A percentile compares a stretch with the other conserved stretches of the same genome.
phyloP scores from a whole-genome alignment of 2,797 vertebrate species.

The Rhinatrema bivittatum region DNA sequence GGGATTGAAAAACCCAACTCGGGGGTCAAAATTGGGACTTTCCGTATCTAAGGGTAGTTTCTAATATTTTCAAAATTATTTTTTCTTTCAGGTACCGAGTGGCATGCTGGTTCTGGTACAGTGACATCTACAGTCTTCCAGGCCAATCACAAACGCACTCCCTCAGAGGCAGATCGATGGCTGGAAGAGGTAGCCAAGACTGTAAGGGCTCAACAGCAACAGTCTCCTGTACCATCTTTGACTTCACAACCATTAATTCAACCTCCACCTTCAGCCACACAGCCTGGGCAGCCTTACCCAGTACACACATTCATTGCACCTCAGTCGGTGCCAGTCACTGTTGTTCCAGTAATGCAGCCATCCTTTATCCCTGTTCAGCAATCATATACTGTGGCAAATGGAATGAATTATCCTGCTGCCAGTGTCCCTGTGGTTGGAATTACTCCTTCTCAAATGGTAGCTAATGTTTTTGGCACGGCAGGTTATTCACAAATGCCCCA shows the following conservation, averaged over 20 bases:
- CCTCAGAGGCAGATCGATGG: constrained; percentile 95
- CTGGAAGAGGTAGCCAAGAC: constrained; percentile 92
- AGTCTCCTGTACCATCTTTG: constrained; percentile 30
- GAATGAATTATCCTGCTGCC: constrained; percentile 74
- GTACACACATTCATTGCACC: constrained; percentile 65
- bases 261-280: constrained; percentile 46
- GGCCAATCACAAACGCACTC: constrained; percentile 79
- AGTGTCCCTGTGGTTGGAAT: constrained; percentile 88
- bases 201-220: constrained; percentile 64
- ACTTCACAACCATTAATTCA: constrained; percentile 46
- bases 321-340: constrained; percentile 64
- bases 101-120: constrained; percentile 50
- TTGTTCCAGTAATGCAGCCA: constrained; percentile 75
- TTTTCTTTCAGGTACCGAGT: constrained; percentile 49
- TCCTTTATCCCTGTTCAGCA: constrained; percentile 71
- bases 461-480: constrained; percentile 86
- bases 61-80: accelerated
- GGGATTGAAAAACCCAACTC: too few relatives aligned
- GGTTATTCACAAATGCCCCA: constrained; percentile 64
- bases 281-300: constrained; percentile 49
- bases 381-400: constrained; percentile 78
- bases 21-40: too few relatives aligned
- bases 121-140: constrained; percentile 42
- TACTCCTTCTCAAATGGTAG: constrained; percentile 96
- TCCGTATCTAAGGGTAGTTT: too few relatives aligned